Evolutionary conservation across 1,140 invertebrate genomes (phyloP).

Genomic region (Penaeus indicus): DNA sequence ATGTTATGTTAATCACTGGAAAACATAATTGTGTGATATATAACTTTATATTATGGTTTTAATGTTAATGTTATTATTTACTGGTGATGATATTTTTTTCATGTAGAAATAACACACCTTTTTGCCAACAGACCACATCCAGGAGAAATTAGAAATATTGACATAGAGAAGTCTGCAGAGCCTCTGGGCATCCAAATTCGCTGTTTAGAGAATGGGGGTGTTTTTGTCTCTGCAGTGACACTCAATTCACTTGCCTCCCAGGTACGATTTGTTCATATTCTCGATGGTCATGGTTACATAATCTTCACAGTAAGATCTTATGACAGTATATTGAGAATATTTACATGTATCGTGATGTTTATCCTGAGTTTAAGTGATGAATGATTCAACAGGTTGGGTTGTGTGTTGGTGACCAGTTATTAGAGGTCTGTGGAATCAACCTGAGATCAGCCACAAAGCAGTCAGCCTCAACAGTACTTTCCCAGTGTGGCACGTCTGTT

Average conservation of each 20-base stretch:
- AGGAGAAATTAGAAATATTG: slow-evolving; percentile 88
- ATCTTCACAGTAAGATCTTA: too few species aligned
- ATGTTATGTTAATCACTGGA: too few species aligned
- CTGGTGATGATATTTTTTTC: not conserved
- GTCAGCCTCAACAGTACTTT: slow-evolving; percentile 89
- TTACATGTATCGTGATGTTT: too few species aligned
- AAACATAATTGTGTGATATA: too few species aligned
- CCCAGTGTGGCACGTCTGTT: slow-evolving; percentile 95
- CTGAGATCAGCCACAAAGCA: slow-evolving; percentile 95
- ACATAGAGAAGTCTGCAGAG: slow-evolving; percentile 87
- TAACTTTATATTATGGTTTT: not conserved
- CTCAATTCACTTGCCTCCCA: slow-evolving; percentile 92
- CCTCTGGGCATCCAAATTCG: slow-evolving; percentile 94
- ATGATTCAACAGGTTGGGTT: slow-evolving; percentile 68
- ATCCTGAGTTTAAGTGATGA: not conserved
- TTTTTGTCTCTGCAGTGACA: slow-evolving; percentile 94
- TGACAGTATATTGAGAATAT: too few species aligned
- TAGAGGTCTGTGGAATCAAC: slow-evolving; percentile 98
- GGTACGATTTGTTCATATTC: slow-evolving; percentile 72
- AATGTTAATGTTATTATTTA: not conserved
- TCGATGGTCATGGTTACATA: too few species aligned
- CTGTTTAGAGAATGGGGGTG: slow-evolving; percentile 87
- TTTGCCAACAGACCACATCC: slow-evolving; percentile 77
- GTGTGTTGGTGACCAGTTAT: slow-evolving; percentile 93
- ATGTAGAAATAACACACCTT: slow-evolving; percentile 58